Evolutionary conservation across 1,140 invertebrate genomes (phyloP), one percentile per base, ranked within the genome.

Genomic region (Polypedilum vanderplanki): DNA sequence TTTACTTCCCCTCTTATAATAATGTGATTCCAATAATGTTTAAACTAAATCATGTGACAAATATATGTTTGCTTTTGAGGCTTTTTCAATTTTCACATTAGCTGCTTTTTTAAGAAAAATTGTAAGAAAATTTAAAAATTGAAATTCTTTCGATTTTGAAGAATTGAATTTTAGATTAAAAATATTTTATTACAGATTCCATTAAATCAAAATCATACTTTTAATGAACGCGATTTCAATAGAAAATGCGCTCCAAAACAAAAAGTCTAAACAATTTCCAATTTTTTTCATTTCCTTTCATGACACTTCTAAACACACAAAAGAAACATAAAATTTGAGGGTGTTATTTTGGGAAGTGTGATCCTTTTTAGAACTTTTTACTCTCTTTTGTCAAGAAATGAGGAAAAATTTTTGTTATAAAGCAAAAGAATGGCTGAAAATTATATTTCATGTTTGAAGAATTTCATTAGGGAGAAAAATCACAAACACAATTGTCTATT

Each of bases 31-130:
- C 18, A 18, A 70, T 20, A 70, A 67, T 18, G 64, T 67, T 70
- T 3, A 33, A 33, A 5, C 24, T 33, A 70, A 70, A 70, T 70
- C 65, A 70, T 70, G 65, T 70, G 65, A 70, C 65, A 70, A 70
- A 70, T 70, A 70, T 70, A 18, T 70, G 17, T 18, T 17, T 67
- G 4, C 18, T 33, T 33, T 33, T 33, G 24, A 33, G 24, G 24
- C 24, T 33, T 33, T 33, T 33, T 33, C 24, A 33, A 33, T 33
- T 33, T 33, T 33, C 24, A 33, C 24, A 33, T 33, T 33, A 33
- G 5, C 24, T 3, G 24, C 1, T 3, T 33, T 33, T 33, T 33
- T 33, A 5, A 33, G 24, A 3, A 33, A 33, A 33, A 3, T 33
- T 33, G 24, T n/a, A n/a, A n/a, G n/a, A n/a, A n/a, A n/a, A n/a